Evolutionary conservation across 2,888 invertebrate species (phyloP), one percentile per base, ranked within the genome.

Genomic region (Apodemia mormo): DNA sequence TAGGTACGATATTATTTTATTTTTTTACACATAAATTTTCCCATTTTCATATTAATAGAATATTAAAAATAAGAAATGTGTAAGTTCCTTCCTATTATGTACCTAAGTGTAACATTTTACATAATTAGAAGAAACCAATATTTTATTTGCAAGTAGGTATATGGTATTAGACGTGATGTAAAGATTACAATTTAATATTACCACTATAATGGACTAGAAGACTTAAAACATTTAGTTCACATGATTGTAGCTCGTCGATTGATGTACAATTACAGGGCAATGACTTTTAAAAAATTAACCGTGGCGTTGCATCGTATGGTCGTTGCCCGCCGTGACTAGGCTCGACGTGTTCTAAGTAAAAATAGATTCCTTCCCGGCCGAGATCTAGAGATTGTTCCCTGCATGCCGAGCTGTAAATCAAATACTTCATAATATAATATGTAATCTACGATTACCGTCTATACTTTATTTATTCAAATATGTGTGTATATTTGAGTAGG

Each of bases 281-380:
- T 85, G 89, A 88, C 90, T 87, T 86, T 84, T 85, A 80, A 86
- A 84, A 90, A 86, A 85, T 76, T 80, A 84, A 83, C 82, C 81
- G 82, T 83, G 82, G 80, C 82, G 82, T 73, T 86, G 86, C 87
- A 88, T 82, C 80, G 79, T 72, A 73, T 58, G 68, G 68, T 30
- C 68, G 43, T 68, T 58, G 68, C 56, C 68, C 68, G 43, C 67
- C 22, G 58, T 29, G 58, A 58, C 68, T 68, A 43, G 68, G 58
- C 68, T 30, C 58, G 29, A 68, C 68, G 68, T 68, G 68, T 68
- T 68, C 58, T 33, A 61, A 45, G 58, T 58, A 68, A 45, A 68
- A 68, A 68, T 68, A 68, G 68, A 58, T 30, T 58, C 43, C 40
- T 68, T 56, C 67, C 56, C 58, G 58, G 30, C 58, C 30, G 33